Evolutionary conservation across 2,113 vertebrate species (phyloP), one percentile per base, ranked within the genome.

Genomic region (Takifugu flavidus): DNA sequence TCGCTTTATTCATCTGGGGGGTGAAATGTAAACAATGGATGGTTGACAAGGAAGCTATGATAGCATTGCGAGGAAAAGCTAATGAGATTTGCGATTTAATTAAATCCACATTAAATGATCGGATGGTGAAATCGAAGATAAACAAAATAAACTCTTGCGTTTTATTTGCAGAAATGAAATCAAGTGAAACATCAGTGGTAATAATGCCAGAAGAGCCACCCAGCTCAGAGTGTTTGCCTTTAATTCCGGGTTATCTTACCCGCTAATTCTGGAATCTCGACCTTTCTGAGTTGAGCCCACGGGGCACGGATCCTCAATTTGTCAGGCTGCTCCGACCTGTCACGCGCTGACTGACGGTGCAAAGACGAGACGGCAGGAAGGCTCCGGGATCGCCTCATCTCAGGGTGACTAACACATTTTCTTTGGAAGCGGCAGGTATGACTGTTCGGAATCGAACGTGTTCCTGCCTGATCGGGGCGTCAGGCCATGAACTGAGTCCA

Each of bases 321-420:
- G 78, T 76, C 72, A 85, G 71, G 75, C 78, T 63, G 85, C 88
- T 90, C 89, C 89, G 85, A 89, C 89, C 88, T 87, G 87, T 87
- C 84, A 84, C 77, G 62, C 64, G 77, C 75, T 66, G 14, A 75
- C 78, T 83, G 77, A 60, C 75, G 75, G 75, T 74, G 75, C 80
- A 87, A 88, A 87, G 84, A 90, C 81, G 88, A 89, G 76, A 90
- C 85, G 76, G 83, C 88, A 90, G 84, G 87, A 84, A 39, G 34
- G 34, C 34, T 39, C 34, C 3, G 7, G 34, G 11, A 39, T 39
- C 34, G 11, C 8, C 34, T 39, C 5, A 39, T 39, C 34, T 53
- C 63, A 86, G 75, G 70, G 70, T 85, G 82, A 86, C 79, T 88
- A 83, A 65, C 20, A 50, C 5, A 5, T 46, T 34, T 15, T 45